These are phyloP conservation scores for Myopa testacea DNA, from an alignment of 2,888 invertebrate genomes.

Conservation along the genomic window DNA sequence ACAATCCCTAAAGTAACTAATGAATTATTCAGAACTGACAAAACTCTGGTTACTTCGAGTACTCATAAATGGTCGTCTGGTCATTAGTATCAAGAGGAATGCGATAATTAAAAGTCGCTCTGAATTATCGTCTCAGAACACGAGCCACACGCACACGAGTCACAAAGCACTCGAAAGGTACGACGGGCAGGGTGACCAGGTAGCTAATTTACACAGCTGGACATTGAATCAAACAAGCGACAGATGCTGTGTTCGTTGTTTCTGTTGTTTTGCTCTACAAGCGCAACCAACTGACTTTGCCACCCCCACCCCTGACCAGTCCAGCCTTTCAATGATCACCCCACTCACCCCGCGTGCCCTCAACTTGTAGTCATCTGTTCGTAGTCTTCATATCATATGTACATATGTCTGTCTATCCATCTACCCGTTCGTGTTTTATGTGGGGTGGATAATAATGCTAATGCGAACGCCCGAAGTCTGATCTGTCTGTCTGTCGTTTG, in stretches of 20 bases:
- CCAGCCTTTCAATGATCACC: background rate
- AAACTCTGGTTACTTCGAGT: no score
- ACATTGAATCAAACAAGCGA: conserved; percentile 10
- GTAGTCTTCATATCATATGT: conserved; percentile 4
- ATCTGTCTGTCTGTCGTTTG: background rate
- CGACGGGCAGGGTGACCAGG: background rate
- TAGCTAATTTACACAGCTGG: conserved; percentile 23
- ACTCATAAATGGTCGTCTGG: background rate
- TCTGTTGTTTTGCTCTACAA: conserved; percentile 1
- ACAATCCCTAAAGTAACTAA: no score
- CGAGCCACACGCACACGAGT: conserved; percentile 2
- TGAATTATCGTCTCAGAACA: background rate
- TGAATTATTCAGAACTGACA: no score
- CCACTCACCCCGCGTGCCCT: background rate
- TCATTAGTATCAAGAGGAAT: conserved; percentile 1
- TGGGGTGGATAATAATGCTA: conserved; percentile 18
- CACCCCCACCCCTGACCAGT: background rate
- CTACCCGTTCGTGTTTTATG: conserved; percentile 7
- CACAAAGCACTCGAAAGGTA: background rate
- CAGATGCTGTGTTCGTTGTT: conserved; percentile 22
- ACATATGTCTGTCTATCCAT: background rate
- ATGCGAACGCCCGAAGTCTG: conserved; percentile 7
- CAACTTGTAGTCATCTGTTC: conserved; percentile 29
- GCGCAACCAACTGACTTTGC: background rate
- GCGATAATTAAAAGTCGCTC: background rate